Percentiles rank a stretch among this genome's conserved stretches.
Evolutionary conservation across 2,797 vertebrate genomes (phyloP).

Genomic region (Balearica regulorum): DNA sequence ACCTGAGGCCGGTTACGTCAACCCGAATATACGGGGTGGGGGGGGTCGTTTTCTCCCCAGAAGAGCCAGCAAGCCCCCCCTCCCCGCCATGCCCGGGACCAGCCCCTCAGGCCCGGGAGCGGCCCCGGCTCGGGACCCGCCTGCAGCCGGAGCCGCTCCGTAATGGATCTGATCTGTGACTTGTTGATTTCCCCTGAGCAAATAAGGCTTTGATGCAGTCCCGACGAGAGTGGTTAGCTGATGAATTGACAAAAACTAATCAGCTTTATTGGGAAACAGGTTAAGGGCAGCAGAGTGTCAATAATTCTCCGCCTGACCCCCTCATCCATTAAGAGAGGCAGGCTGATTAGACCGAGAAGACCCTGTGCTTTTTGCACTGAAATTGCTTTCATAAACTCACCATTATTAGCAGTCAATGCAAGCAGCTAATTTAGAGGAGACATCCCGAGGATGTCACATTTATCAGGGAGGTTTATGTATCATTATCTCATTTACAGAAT

Average conservation of each 20-base stretch:
- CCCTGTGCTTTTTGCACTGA: constrained; percentile 70
- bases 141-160: constrained; percentile 70
- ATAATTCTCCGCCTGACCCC: constrained; percentile 93
- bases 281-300: constrained; percentile 94
- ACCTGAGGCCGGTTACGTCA: not conserved
- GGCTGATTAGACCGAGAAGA: constrained; percentile 87
- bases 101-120: not conserved
- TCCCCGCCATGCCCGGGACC: not conserved
- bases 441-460: constrained; percentile 74
- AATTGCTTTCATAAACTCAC: constrained; percentile 83
- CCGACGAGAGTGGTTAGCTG: constrained; percentile 82
- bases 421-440: constrained; percentile 77
- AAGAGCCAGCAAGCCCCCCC: rapidly evolving
- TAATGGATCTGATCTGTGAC: constrained; percentile 82
- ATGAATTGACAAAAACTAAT: constrained; percentile 99
- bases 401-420: constrained; percentile 78
- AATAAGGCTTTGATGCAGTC: constrained; percentile 85
- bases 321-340: constrained; percentile 91
- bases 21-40: no score
- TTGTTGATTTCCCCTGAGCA: constrained; percentile 98
- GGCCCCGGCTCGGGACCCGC: not conserved
- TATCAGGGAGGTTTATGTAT: constrained; percentile 79
- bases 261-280: constrained; percentile 99
- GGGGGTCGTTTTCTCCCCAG: not conserved
- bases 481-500: constrained; percentile 81